Percentiles rank a stretch among this genome's conserved stretches.
phyloP scores from a whole-genome alignment of 2,888 invertebrate genomes.

The Macrostomum cliftonense region DNA sequence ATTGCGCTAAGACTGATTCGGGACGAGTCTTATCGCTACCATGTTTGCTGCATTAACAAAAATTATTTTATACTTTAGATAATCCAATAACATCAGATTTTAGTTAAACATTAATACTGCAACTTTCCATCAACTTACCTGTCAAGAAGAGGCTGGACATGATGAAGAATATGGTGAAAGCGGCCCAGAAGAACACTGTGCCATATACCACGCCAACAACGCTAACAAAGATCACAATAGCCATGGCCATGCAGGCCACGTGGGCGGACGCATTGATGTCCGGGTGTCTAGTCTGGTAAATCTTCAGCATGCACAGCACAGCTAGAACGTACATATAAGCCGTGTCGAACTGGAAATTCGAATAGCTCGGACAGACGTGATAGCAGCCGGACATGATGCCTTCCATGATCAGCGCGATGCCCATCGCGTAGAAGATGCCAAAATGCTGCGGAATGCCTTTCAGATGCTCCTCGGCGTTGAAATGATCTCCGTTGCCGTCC shows the following conservation, averaged over 20 bases:
- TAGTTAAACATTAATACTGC: too few relatives aligned
- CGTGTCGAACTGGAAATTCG: slow-evolving; percentile 77
- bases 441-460: slow-evolving; percentile 40
- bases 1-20: too few relatives aligned
- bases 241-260: slow-evolving; percentile 46
- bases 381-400: slow-evolving; percentile 67
- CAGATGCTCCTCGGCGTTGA: too few relatives aligned
- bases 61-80: too few relatives aligned
- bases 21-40: too few relatives aligned
- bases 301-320: slow-evolving; percentile 62
- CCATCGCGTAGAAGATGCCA: slow-evolving; percentile 69
- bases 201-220: slow-evolving; percentile 51
- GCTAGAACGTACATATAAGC: slow-evolving; percentile 81
- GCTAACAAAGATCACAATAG: slow-evolving; percentile 51
- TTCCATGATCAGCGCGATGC: slow-evolving; percentile 63
- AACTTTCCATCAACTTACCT: too few relatives aligned
- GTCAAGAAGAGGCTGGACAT: slow-evolving; percentile 47
- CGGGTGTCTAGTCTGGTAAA: slow-evolving; percentile 68
- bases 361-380: slow-evolving; percentile 68
- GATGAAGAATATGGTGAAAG: slow-evolving; percentile 53
- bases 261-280: slow-evolving; percentile 58
- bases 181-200: slow-evolving; percentile 46
- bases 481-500: neutral
- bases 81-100: too few relatives aligned
- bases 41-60: too few relatives aligned